A percentile compares a stretch with the other conserved stretches of the same genome.
phyloP scores from a whole-genome alignment of 2,113 vertebrate species.

The Poicephalus gulielmi region DNA sequence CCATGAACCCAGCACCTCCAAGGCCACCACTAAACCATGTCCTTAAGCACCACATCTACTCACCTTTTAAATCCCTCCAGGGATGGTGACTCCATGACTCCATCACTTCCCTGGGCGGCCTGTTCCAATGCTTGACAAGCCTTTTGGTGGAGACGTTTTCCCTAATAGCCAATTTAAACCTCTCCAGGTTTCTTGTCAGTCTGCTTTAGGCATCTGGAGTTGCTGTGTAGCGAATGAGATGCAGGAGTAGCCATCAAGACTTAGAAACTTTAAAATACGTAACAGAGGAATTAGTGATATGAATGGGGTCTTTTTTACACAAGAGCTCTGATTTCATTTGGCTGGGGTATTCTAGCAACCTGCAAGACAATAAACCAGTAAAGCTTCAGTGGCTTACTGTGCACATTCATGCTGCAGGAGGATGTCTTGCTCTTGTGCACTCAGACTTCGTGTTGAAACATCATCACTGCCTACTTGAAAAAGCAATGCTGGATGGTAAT shows the following conservation, averaged over 20 bases:
- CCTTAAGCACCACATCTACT: not conserved
- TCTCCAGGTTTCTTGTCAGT: not conserved
- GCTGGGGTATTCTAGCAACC: not conserved
- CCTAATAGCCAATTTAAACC: not conserved
- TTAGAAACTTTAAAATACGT: not conserved
- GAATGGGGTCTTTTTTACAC: not conserved
- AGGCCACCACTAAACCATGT: not conserved
- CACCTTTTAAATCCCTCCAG: not conserved
- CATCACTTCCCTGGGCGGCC: not conserved
- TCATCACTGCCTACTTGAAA: not conserved
- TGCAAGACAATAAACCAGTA: not conserved
- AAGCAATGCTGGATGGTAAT: not conserved
- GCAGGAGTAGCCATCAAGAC: rapidly evolving
- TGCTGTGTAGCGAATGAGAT: not conserved
- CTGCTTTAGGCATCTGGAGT: not conserved
- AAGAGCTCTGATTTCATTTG: not conserved
- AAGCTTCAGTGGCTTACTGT: not conserved
- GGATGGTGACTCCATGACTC: not conserved
- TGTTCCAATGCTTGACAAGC: not conserved
- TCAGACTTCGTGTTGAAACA: not conserved
- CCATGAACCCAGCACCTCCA: not conserved
- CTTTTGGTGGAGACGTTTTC: not conserved
- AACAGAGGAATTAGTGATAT: not conserved
- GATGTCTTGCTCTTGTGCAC: not conserved
- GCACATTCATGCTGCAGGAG: not conserved